Conservation (phyloP, 2,888 invertebrate species). For the Eupeodes luniger region DNA sequence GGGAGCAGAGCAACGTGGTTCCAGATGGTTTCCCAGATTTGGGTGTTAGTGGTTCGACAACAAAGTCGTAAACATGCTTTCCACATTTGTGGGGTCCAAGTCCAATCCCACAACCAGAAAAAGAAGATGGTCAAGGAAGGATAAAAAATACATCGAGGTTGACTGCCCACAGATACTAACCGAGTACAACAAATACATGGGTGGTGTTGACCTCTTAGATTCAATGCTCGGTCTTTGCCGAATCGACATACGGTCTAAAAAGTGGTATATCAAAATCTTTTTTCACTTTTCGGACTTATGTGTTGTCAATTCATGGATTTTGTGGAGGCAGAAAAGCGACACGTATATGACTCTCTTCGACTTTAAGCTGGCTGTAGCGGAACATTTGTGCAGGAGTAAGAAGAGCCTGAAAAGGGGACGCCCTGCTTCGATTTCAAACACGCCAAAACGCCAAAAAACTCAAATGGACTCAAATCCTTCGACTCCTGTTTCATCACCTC, state of each 20-base stretch:
- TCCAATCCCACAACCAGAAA: slow-evolving; percentile 60
- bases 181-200: slow-evolving; percentile 29
- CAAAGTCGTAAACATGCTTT: slow-evolving; percentile 54
- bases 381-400: background rate
- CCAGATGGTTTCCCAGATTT: too few relatives aligned
- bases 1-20: too few relatives aligned
- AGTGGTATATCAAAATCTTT: slow-evolving; percentile 5
- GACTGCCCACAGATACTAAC: slow-evolving; percentile 50
- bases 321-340: slow-evolving; percentile 19
- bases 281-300: background rate
- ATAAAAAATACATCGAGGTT: slow-evolving; percentile 64
- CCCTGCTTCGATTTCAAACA: background rate
- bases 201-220: too few relatives aligned
- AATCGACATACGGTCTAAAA: slow-evolving; percentile 8
- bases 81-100: slow-evolving; percentile 61
- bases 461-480: background rate
- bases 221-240: background rate
- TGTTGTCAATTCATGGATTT: slow-evolving; percentile 38
- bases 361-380: too few relatives aligned
- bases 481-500: background rate
- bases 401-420: background rate
- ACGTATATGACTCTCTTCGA: slow-evolving; percentile 1
- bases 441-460: slow-evolving; percentile 1
- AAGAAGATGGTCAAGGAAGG: slow-evolving; percentile 54
- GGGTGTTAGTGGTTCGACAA: slow-evolving; percentile 9